Evolutionary conservation across 2,888 invertebrate genomes (phyloP).

Genomic region (Drosophila fulvimacula): DNA sequence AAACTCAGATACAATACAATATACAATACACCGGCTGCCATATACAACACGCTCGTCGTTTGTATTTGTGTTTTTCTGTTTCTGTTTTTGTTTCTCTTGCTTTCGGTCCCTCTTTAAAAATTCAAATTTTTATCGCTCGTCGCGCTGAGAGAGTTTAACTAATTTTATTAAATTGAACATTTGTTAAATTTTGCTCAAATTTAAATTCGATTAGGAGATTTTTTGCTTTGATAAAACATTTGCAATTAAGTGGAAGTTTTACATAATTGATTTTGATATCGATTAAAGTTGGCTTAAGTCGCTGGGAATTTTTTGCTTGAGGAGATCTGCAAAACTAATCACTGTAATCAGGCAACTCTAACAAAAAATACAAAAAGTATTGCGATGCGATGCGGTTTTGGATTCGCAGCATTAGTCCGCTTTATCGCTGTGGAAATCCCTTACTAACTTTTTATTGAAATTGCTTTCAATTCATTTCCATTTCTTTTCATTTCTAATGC

Average conservation of each 20-base stretch:
- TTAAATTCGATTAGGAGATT: slow-evolving; percentile 44
- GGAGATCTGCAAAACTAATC: not conserved
- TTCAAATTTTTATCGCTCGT: slow-evolving; percentile 51
- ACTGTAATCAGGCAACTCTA: not conserved
- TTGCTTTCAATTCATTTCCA: not conserved
- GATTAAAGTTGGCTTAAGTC: slow-evolving; percentile 24
- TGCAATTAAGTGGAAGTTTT: slow-evolving; percentile 69
- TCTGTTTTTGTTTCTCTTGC: slow-evolving; percentile 11
- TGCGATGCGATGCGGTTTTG: not conserved
- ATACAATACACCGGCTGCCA: slow-evolving; percentile 44
- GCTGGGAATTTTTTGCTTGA: not conserved
- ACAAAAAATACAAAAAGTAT: not conserved
- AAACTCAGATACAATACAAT: slow-evolving; percentile 57
- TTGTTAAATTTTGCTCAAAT: slow-evolving; percentile 67
- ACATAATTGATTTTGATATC: slow-evolving; percentile 70
- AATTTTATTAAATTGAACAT: slow-evolving; percentile 71
- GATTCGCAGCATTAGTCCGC: not conserved
- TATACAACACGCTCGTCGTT: slow-evolving; percentile 29
- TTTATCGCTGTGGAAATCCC: not conserved
- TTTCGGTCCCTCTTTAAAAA: slow-evolving; percentile 45
- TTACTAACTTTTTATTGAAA: not conserved
- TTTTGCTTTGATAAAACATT: slow-evolving; percentile 50
- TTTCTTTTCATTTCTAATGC: not conserved
- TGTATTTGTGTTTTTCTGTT: slow-evolving; percentile 14
- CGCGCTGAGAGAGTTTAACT: slow-evolving; percentile 59